Conservation (phyloP, 2,113 vertebrate genomes). For the Chloropsis hardwickii region DNA sequence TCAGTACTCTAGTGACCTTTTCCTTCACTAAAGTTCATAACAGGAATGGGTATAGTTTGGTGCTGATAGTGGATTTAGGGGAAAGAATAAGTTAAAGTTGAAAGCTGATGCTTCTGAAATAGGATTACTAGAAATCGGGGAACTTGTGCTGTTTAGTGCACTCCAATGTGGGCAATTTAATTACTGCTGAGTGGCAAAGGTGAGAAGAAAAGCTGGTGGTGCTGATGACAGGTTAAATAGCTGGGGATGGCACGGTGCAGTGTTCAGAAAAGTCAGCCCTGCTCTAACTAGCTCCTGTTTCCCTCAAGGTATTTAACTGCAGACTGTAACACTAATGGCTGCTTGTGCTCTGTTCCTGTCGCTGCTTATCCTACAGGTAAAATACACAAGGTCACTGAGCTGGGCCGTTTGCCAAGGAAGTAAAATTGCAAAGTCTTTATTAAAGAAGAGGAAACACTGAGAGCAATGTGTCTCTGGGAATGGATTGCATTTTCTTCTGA, state of each 20-base stretch:
- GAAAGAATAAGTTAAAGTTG: not conserved
- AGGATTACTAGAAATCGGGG: not conserved
- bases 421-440: slow-evolving; percentile 30
- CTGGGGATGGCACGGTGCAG: not conserved
- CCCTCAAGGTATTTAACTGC: not conserved
- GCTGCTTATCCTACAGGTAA: slow-evolving; percentile 28
- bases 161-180: not conserved
- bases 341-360: not conserved
- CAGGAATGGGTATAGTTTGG: not conserved
- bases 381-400: not conserved
- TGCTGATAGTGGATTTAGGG: not conserved
- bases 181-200: not conserved
- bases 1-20: not conserved
- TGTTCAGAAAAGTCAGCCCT: not conserved
- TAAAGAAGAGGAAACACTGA: slow-evolving; percentile 3
- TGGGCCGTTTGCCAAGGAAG: not conserved
- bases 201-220: not conserved
- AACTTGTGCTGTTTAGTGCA: not conserved
- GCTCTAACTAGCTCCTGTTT: not conserved
- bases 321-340: not conserved
- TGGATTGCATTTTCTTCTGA: slow-evolving; percentile 59
- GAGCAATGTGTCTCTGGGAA: slow-evolving; percentile 40
- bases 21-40: not conserved
- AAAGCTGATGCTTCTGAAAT: not conserved
- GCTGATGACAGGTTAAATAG: not conserved